Conservation (phyloP, 2,113 vertebrate genomes). For the Labrus mixtus region DNA sequence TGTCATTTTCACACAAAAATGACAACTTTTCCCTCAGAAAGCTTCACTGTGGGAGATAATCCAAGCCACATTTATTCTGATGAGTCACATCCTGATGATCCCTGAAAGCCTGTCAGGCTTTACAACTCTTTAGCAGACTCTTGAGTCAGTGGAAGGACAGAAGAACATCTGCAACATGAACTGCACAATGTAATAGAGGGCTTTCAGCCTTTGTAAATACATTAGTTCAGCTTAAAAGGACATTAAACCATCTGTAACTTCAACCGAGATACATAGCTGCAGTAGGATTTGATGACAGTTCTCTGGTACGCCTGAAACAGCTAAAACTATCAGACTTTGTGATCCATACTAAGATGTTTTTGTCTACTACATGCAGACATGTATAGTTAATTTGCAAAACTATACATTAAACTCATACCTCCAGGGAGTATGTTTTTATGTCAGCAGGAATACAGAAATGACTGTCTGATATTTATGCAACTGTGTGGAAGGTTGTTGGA, state of each 20-base stretch:
- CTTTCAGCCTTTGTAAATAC: slow-evolving; percentile 48
- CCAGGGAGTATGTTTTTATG: too few species aligned
- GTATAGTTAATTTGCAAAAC: not conserved
- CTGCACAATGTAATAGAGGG: slow-evolving; percentile 54
- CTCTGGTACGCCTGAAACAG: not conserved
- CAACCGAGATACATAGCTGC: slow-evolving; percentile 7
- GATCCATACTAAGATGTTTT: not conserved
- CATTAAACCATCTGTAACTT: slow-evolving; percentile 49
- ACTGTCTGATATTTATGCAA: too few species aligned
- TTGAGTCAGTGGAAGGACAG: slow-evolving; percentile 43
- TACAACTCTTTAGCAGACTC: slow-evolving; percentile 44
- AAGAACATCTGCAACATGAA: slow-evolving; percentile 62
- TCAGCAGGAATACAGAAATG: too few species aligned
- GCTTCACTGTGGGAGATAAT: slow-evolving; percentile 30
- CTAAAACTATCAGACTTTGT: not conserved
- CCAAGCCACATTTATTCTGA: slow-evolving; percentile 33
- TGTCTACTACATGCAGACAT: not conserved
- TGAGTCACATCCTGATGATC: slow-evolving; percentile 71
- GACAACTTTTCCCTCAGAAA: slow-evolving; percentile 40
- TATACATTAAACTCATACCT: too few species aligned
- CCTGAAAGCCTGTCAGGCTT: slow-evolving; percentile 52
- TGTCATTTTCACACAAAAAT: slow-evolving; percentile 58
- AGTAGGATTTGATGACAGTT: slow-evolving; percentile 18
- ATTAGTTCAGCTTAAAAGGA: slow-evolving; percentile 44
- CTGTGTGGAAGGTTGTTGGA: too few species aligned